A percentile compares a stretch with the other conserved stretches of the same genome.
These are phyloP conservation scores for Macrochelys suwanniensis DNA, from an alignment of 2,797 vertebrate species.

Conservation along the genomic window DNA sequence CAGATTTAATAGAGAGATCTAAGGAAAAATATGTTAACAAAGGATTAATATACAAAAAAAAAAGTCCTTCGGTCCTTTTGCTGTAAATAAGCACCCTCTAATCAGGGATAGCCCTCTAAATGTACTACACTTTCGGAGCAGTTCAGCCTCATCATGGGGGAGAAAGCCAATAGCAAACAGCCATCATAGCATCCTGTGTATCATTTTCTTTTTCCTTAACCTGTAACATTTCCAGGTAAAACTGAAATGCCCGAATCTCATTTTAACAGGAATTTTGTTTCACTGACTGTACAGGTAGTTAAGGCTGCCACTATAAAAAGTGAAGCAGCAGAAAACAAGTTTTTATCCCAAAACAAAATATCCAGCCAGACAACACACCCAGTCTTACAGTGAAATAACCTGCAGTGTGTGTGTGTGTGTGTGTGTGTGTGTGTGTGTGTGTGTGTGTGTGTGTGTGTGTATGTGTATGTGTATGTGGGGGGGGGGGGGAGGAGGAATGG, in stretches of 20 bases:
- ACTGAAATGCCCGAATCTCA: neutral
- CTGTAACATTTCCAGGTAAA: neutral
- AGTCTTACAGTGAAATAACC: too few species aligned
- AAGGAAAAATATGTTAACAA: neutral
- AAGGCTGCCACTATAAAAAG: neutral
- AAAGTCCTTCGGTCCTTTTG: neutral
- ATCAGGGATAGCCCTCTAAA: slow-evolving; percentile 17
- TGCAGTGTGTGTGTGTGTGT: neutral
- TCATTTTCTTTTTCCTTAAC: neutral
- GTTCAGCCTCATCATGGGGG: neutral
- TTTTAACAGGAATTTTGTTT: neutral
- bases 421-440: too few species aligned
- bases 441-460: too few species aligned
- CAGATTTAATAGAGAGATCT: neutral
- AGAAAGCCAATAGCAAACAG: neutral
- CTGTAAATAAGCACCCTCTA: slow-evolving; percentile 6
- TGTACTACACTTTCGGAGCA: neutral
- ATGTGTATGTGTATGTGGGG: too few species aligned
- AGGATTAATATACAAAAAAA: neutral
- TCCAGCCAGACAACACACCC: neutral
- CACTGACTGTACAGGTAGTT: neutral
- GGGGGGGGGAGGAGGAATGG: too few species aligned
- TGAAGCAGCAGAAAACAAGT: neutral
- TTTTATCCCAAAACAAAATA: neutral
- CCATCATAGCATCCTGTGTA: neutral